Percentiles rank a stretch among this genome's conserved stretches.
These are phyloP conservation scores for Venustaconcha ellipsiformis DNA, from an alignment of 1,140 invertebrate genomes.

Conservation along the genomic window DNA sequence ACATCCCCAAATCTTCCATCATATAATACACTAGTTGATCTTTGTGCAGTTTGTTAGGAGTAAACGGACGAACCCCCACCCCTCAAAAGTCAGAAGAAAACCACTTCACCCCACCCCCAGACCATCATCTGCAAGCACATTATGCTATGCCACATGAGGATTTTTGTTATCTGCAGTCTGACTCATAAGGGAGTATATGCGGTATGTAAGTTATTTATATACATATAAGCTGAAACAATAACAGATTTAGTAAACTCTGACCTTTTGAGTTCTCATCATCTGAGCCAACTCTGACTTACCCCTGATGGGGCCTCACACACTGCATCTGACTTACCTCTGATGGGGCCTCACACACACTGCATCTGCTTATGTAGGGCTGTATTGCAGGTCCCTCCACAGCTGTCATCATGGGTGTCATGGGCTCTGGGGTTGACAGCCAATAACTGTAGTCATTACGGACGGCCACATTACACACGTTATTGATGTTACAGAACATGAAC, in stretches of 20 bases:
- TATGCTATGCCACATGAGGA: no score
- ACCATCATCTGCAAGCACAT: no score
- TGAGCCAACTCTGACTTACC: conserved; percentile 32
- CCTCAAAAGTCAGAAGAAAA: no score
- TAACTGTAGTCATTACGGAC: conserved; percentile 68
- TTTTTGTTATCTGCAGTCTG: no score
- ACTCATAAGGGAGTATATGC: no score
- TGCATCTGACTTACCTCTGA: conserved; percentile 74
- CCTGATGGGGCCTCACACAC: conserved; percentile 95
- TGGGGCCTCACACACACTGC: conserved; percentile 93
- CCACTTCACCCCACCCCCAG: no score
- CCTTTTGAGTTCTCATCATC: background rate
- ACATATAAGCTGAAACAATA: background rate
- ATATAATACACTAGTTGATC: no score
- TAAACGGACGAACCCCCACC: no score
- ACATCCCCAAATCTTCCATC: no score
- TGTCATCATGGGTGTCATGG: conserved; percentile 66
- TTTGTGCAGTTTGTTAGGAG: no score
- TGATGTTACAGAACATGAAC: conserved; percentile 69
- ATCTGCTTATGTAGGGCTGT: conserved; percentile 72
- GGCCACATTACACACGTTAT: conserved; percentile 66
- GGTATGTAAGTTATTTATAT: background rate
- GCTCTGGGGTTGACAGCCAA: conserved; percentile 67
- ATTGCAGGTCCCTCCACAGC: conserved; percentile 55
- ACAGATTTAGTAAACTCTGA: background rate